Evolutionary conservation across 2,888 invertebrate genomes (phyloP).

Genomic region (Brassicogethes aeneus): DNA sequence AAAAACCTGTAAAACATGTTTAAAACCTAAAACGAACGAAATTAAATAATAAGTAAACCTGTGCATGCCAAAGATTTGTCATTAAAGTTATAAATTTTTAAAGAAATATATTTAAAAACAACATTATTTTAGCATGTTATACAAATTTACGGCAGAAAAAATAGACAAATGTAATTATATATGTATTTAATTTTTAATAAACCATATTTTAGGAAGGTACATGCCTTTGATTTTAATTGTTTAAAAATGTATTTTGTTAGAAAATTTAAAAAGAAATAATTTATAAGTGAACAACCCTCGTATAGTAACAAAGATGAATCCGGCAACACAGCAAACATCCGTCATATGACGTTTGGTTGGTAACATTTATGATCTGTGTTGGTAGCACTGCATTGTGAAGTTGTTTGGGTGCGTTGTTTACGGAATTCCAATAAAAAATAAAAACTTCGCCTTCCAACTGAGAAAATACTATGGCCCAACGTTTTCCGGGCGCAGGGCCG

Average conservation of each 20-base stretch:
- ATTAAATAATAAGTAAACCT: slow-evolving; percentile 4
- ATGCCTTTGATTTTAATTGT: no score
- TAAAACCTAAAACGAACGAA: slow-evolving; percentile 14
- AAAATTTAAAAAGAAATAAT: no score
- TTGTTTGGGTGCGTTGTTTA: background rate
- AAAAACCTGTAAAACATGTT: no score
- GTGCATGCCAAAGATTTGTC: slow-evolving; percentile 18
- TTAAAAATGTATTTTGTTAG: no score
- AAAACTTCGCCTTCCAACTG: background rate
- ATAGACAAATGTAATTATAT: background rate
- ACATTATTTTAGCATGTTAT: slow-evolving; percentile 22
- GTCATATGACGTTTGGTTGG: no score
- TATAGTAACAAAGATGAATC: no score
- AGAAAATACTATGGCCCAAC: slow-evolving; percentile 43
- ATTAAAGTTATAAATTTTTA: slow-evolving; percentile 12
- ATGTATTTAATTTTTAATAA: slow-evolving; percentile 28
- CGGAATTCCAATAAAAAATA: background rate
- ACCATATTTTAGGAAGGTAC: slow-evolving; percentile 27
- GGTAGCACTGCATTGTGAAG: background rate
- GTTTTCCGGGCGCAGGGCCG: slow-evolving; percentile 47
- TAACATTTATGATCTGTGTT: background rate
- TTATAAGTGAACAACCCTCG: no score
- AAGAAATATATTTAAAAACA: slow-evolving; percentile 13
- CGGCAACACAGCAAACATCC: no score
- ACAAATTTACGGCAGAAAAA: slow-evolving; percentile 1